phyloP scores from a whole-genome alignment of 2,113 vertebrate species.

The Leptosomus discolor region DNA sequence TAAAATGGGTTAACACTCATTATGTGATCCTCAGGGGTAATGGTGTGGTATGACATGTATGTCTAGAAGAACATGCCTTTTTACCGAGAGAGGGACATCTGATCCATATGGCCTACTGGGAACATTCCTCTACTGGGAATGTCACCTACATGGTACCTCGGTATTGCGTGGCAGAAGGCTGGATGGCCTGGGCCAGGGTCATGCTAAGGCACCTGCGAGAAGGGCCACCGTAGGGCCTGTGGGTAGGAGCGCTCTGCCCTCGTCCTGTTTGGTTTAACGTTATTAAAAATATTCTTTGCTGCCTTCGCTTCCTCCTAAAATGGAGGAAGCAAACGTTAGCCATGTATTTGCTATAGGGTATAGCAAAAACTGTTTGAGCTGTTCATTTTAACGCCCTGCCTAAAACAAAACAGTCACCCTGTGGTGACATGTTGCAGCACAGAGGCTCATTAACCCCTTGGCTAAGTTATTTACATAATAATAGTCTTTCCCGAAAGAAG shows the following conservation, averaged over 20 bases:
- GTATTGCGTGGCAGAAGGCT: too few relatives aligned
- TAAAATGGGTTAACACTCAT: rapidly evolving
- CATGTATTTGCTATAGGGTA: rapidly evolving
- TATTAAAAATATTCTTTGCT: neutral
- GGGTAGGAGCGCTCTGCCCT: neutral
- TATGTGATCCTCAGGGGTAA: neutral
- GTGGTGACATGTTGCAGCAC: neutral
- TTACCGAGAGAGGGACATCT: neutral
- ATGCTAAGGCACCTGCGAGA: neutral
- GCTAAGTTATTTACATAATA: neutral
- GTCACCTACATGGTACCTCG: rapidly evolving
- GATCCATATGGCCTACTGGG: rapidly evolving
- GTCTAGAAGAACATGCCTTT: neutral
- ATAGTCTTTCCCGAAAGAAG: neutral
- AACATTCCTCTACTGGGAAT: rapidly evolving
- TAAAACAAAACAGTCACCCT: neutral
- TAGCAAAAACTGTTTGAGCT: neutral
- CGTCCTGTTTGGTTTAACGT: neutral
- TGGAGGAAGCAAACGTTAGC: rapidly evolving
- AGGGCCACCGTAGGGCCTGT: rapidly evolving
- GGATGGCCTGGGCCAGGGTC: neutral
- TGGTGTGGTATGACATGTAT: rapidly evolving
- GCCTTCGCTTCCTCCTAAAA: neutral
- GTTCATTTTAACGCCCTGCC: neutral
- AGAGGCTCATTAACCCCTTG: neutral